Base-by-base conservation (phyloP, 2,888 invertebrate species). In the Luffia ferchaultella region DNA sequence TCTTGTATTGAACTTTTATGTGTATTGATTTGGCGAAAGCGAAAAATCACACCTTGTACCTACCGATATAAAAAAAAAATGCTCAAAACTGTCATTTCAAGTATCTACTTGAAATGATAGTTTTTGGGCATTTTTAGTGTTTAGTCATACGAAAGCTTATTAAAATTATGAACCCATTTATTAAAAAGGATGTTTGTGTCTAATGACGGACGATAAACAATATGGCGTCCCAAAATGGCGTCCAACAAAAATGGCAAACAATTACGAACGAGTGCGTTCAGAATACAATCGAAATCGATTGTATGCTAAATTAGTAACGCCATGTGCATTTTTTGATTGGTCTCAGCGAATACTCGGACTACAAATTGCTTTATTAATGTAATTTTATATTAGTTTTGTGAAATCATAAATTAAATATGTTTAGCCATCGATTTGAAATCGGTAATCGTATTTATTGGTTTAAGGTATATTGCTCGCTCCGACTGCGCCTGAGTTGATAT, bases 391-490 rank as follows among this genome's bases (percentile, higher is more conserved):
- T 53, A 51, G 52, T 49, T 51, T 50, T 46, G 47, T 54, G 57
- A 54, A 58, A 63, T 59, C 60, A 65, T 68, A 68, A 66, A 64
- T 61, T 48, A 53, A 60, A 55, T 57, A 61, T 57, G 58, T 55
- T 20, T 48, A 47, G 49, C 46, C 47, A 52, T 54, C 59, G 52
- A 62, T 57, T 72, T 73, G 71, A 73, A 74, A 73, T 71, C 62
- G 65, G 52, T 50, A 48, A 46, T 52, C 53, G 52, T 61, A 59
- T 61, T 58, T 61, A 64, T 67, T 67, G 59, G 60, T 60, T 64
- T 60, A 59, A 53, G 60, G 62, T 61, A 62, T 76, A 75, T 75
- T 76, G 74, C 75, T 68, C 70, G 60, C 70, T 76, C 76, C 76
- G 76, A 65, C 74, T 73, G 59, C 65, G 58, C 12, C 16, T 19